Percentiles rank a stretch among this genome's conserved stretches.
Conservation (phyloP, 2,113 vertebrate genomes). For the Clarias batrachus region DNA sequence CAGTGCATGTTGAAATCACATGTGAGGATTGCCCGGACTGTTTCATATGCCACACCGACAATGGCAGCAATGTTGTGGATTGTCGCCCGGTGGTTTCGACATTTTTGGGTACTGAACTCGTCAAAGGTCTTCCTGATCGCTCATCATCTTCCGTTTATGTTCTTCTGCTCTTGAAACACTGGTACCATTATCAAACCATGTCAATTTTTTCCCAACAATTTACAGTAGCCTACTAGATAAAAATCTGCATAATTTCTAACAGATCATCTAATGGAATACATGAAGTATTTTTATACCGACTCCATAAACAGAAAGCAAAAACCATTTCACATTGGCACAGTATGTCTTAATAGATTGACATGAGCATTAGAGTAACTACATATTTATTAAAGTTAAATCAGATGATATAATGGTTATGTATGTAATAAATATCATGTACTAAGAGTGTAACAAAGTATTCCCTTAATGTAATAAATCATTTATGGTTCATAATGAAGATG, state of each 20-base stretch:
- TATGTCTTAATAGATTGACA: neutral
- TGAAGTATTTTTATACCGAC: neutral
- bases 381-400: neutral
- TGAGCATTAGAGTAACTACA: neutral
- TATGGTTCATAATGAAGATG: neutral
- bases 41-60: no score
- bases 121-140: no score
- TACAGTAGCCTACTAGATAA: neutral
- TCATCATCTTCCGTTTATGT: no score
- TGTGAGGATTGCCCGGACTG: no score
- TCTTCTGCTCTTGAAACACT: no score
- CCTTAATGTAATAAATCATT: neutral
- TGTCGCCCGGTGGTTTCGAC: no score
- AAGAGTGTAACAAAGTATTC: neutral
- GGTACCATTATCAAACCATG: no score
- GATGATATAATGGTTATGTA: neutral
- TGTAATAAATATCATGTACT: neutral
- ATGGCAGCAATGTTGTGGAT: no score
- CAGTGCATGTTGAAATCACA: no score
- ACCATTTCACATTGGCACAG: neutral
- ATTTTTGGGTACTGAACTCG: no score
- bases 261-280: neutral
- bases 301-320: neutral
- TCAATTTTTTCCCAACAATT: neutral
- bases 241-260: neutral